Evolutionary conservation across 1,140 invertebrate species (phyloP).

Genomic region (Patella vulgata): DNA sequence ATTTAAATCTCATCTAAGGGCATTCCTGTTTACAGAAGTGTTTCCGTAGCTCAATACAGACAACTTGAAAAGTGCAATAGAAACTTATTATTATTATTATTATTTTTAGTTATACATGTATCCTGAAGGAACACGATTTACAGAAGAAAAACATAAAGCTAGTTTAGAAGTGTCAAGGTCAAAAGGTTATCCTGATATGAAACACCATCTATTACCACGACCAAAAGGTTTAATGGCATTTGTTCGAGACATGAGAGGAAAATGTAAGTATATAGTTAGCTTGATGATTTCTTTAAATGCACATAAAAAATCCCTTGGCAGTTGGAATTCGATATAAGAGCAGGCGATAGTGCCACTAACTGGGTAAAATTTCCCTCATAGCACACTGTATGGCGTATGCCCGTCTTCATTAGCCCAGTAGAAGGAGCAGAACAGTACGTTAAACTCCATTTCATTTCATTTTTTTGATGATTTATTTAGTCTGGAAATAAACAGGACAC

Average conservation of each 20-base stretch:
- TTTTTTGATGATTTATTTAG: background rate
- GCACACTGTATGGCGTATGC: no score
- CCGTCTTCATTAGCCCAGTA: no score
- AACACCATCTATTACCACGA: constrained; percentile 91
- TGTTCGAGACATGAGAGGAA: constrained; percentile 59
- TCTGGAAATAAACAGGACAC: background rate
- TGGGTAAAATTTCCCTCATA: no score
- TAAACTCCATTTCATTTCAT: no score
- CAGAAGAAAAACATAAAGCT: constrained; percentile 84
- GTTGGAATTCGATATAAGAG: no score
- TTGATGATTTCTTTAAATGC: background rate
- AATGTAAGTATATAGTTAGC: background rate
- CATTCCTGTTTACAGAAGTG: no score
- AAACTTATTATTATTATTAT: background rate
- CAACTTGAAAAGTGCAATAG: no score
- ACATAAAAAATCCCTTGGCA: no score
- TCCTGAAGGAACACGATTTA: constrained; percentile 94
- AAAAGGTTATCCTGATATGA: constrained; percentile 84
- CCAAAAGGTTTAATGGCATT: constrained; percentile 83
- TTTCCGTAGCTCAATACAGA: no score
- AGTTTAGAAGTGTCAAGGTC: constrained; percentile 88
- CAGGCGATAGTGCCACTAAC: no score
- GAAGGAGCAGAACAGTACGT: no score
- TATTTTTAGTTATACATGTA: constrained; percentile 81
- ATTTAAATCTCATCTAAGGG: no score